These are phyloP conservation scores for Nowickia ferox DNA, from an alignment of 2,888 invertebrate species.

Conservation along the genomic window DNA sequence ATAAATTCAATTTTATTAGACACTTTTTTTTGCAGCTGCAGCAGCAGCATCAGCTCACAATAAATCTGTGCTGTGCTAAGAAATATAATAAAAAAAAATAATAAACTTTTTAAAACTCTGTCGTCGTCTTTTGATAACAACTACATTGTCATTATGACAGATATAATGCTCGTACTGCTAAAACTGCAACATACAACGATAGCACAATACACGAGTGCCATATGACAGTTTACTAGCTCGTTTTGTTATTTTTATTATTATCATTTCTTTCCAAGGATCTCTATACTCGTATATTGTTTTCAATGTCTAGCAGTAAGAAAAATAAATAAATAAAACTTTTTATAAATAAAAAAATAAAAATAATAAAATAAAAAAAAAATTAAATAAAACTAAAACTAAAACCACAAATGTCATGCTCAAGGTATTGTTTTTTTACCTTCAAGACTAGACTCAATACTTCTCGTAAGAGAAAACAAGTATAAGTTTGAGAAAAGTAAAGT, in stretches of 20 bases:
- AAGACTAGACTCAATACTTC: conserved; percentile 57
- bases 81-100: conserved; percentile 1
- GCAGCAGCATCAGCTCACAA: not conserved
- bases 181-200: not conserved
- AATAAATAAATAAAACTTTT: conserved; percentile 25
- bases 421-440: conserved; percentile 39
- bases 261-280: conserved; percentile 39
- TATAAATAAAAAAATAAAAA: not conserved
- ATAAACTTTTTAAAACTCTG: conserved; percentile 2
- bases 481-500: conserved; percentile 30
- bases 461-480: conserved; percentile 24
- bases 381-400: conserved; percentile 47
- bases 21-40: not conserved
- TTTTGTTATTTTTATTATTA: conserved; percentile 39
- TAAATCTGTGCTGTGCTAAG: conserved; percentile 15
- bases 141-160: conserved; percentile 56
- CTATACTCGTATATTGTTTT: conserved; percentile 52
- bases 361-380: conserved; percentile 26
- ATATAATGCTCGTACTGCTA: conserved; percentile 25
- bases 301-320: conserved; percentile 48
- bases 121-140: conserved; percentile 37
- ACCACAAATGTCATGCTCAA: conserved; percentile 69
- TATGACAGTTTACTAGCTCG: conserved; percentile 51
- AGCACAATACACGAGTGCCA: conserved; percentile 12
- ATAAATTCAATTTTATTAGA: conserved; percentile 23